Conservation (phyloP, 2,113 vertebrate genomes). For the Sphyrna mokarran region DNA sequence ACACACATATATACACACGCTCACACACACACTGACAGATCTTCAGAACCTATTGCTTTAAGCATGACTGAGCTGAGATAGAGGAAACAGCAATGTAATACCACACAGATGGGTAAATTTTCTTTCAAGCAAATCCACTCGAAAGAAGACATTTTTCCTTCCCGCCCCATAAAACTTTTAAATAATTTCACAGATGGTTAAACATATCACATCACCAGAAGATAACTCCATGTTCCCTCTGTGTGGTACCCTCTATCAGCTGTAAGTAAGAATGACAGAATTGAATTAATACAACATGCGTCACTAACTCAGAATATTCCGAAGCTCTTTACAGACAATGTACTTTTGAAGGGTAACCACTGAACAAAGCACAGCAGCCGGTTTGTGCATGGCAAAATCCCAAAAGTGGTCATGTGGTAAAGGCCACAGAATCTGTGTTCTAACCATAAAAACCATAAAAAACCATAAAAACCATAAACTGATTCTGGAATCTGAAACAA, state of each 20-base stretch:
- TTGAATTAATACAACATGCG: not conserved
- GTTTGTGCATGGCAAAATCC: not conserved
- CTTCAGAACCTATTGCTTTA: not conserved
- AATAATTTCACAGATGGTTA: constrained; percentile 30
- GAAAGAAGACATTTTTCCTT: not conserved
- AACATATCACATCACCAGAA: not conserved
- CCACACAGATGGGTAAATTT: not conserved
- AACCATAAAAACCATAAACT: no score
- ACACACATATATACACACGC: no score
- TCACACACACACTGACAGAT: not conserved
- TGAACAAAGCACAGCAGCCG: not conserved
- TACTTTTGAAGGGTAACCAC: not conserved
- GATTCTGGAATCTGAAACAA: no score
- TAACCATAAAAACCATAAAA: not conserved
- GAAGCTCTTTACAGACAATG: not conserved
- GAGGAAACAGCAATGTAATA: not conserved
- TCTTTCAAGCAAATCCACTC: constrained; percentile 11
- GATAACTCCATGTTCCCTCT: not conserved
- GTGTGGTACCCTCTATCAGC: no score
- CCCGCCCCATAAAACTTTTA: not conserved
- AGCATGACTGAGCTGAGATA: not conserved
- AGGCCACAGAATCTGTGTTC: not conserved
- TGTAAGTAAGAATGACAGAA: not conserved
- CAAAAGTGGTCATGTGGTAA: not conserved
- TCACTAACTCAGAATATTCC: not conserved